A percentile compares a stretch with the other conserved stretches of the same genome.
Evolutionary conservation across 2,888 invertebrate genomes (phyloP).

Genomic region (Tethea ocularis): DNA sequence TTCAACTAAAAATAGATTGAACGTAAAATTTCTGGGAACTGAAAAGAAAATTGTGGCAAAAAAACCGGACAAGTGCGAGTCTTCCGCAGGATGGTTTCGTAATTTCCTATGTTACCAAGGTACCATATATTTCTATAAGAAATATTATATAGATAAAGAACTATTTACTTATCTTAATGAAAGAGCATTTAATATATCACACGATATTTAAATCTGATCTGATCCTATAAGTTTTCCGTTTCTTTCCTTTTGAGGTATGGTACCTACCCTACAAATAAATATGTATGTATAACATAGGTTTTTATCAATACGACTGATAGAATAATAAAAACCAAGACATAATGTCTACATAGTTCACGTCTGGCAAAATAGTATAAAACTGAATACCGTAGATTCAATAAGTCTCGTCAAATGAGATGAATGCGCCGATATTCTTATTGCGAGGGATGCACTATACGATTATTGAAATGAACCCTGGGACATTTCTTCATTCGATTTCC

Average conservation of each 20-base stretch:
- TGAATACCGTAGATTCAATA: constrained; percentile 29
- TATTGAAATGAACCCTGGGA: constrained; percentile 26
- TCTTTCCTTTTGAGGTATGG: too few species aligned
- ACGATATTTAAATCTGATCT: too few species aligned
- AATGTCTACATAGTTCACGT: background rate
- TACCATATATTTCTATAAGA: too few species aligned
- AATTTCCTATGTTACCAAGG: too few species aligned
- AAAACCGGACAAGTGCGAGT: too few species aligned
- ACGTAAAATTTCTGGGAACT: background rate
- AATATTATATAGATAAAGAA: too few species aligned
- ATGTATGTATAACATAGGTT: background rate
- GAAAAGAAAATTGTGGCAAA: background rate
- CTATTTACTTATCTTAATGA: too few species aligned
- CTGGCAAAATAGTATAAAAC: constrained; percentile 14
- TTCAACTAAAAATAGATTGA: background rate
- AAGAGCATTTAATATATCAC: too few species aligned
- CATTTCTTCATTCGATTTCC: background rate
- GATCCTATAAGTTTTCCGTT: too few species aligned
- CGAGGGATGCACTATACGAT: constrained; percentile 25
- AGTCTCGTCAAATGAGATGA: constrained; percentile 30
- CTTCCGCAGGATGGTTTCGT: too few species aligned
- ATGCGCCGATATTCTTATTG: constrained; percentile 28
- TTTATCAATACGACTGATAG: background rate
- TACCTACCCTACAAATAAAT: too few species aligned
- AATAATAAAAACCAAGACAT: background rate